phyloP scores from a whole-genome alignment of 2,888 invertebrate species.

The Caenorhabditis sp. region DNA sequence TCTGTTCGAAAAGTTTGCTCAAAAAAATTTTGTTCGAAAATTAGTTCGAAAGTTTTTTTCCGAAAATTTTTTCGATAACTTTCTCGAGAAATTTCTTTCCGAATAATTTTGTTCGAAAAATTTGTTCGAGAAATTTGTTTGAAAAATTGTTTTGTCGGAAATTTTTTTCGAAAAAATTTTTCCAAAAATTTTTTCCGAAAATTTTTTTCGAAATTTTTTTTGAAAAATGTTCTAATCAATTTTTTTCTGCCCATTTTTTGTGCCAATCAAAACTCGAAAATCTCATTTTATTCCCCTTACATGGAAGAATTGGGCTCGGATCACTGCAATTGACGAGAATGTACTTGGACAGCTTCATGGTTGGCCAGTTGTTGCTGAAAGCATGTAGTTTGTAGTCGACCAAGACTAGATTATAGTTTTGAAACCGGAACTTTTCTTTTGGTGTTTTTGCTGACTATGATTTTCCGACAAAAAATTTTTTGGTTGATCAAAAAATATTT shows the following conservation, averaged over 20 bases:
- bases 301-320: slow-evolving; percentile 51
- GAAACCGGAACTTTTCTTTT: not conserved
- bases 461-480: not conserved
- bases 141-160: not conserved
- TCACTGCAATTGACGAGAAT: slow-evolving; percentile 60
- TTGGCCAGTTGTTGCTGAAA: slow-evolving; percentile 65
- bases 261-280: no score
- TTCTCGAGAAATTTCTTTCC: no score
- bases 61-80: no score
- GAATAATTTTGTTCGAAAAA: no score
- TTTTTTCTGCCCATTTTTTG: not conserved
- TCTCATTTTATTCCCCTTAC: slow-evolving; percentile 16
- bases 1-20: no score
- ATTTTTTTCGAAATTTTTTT: not conserved
- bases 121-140: not conserved
- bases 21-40: slow-evolving; percentile 1
- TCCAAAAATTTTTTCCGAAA: not conserved
- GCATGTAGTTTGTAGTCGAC: not conserved
- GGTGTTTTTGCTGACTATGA: not conserved
- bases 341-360: slow-evolving; percentile 54
- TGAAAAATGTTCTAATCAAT: not conserved
- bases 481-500: not conserved
- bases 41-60: no score
- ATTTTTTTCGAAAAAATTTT: no score
- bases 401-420: not conserved